phyloP scores from a whole-genome alignment of 2,888 invertebrate genomes.

The Papilio protenor region DNA sequence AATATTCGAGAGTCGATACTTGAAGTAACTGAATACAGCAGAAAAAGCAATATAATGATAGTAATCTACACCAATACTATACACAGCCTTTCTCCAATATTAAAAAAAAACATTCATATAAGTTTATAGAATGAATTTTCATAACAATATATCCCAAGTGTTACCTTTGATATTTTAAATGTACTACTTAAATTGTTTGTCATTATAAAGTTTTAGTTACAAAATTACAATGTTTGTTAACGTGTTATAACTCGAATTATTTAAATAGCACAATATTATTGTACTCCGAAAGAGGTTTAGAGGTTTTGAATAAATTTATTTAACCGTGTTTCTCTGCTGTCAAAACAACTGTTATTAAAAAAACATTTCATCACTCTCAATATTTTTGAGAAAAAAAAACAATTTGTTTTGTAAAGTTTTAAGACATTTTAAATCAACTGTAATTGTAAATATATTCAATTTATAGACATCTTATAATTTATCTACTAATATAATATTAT shows the following conservation, averaged over 20 bases:
- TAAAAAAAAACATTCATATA: neutral
- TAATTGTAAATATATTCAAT: too few relatives aligned
- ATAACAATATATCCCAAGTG: neutral
- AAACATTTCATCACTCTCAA: too few relatives aligned
- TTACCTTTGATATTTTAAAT: conserved; percentile 3
- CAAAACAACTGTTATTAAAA: too few relatives aligned
- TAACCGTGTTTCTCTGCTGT: neutral
- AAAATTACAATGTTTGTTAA: neutral
- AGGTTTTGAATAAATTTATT: neutral
- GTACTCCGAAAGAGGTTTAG: neutral
- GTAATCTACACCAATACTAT: too few relatives aligned
- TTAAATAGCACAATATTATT: conserved; percentile 1
- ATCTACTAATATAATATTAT: too few relatives aligned
- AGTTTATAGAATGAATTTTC: neutral
- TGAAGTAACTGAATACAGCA: too few relatives aligned
- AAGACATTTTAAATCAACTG: too few relatives aligned
- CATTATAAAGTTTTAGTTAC: neutral
- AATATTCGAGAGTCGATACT: too few relatives aligned
- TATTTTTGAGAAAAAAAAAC: too few relatives aligned
- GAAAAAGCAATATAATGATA: too few relatives aligned
- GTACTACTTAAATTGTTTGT: neutral
- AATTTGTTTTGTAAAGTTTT: too few relatives aligned
- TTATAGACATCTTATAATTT: too few relatives aligned
- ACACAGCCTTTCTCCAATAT: neutral
- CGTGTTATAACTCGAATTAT: neutral